A percentile compares a stretch with the other conserved stretches of the same genome.
phyloP scores from a whole-genome alignment of 2,888 invertebrate genomes.

The Latrodectus hesperus region DNA sequence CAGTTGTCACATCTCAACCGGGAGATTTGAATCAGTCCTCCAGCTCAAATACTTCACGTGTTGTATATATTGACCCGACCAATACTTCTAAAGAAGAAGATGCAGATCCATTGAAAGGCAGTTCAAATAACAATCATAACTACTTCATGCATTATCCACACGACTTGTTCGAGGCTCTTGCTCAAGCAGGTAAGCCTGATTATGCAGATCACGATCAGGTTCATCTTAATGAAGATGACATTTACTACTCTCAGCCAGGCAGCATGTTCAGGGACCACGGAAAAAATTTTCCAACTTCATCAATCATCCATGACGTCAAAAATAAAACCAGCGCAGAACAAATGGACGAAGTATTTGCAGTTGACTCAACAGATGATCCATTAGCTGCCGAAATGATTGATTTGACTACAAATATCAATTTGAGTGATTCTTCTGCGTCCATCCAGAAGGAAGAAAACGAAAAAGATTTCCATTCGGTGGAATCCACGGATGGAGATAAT shows the following conservation, averaged over 20 bases:
- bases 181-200: conserved; percentile 32
- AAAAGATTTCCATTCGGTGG: too few relatives aligned
- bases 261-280: conserved; percentile 37
- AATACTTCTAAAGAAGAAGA: conserved; percentile 27
- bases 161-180: conserved; percentile 47
- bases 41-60: conserved; percentile 21
- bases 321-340: conserved; percentile 9
- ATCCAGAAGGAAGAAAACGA: neutral
- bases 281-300: conserved; percentile 43
- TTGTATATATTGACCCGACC: neutral
- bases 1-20: conserved; percentile 47
- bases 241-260: conserved; percentile 40
- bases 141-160: conserved; percentile 44
- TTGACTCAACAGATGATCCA: neutral
- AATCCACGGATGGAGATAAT: too few relatives aligned
- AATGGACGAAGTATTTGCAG: neutral
- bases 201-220: conserved; percentile 15
- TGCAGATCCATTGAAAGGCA: conserved; percentile 42
- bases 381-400: neutral
- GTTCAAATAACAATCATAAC: conserved; percentile 42
- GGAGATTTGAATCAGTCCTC: conserved; percentile 13
- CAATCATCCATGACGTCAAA: conserved; percentile 17
- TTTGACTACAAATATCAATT: neutral
- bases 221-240: conserved; percentile 19
- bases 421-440: neutral